phyloP scores from a whole-genome alignment of 37 sponge, comb jelly and placozoan species.

The Eunapius fragilis region DNA sequence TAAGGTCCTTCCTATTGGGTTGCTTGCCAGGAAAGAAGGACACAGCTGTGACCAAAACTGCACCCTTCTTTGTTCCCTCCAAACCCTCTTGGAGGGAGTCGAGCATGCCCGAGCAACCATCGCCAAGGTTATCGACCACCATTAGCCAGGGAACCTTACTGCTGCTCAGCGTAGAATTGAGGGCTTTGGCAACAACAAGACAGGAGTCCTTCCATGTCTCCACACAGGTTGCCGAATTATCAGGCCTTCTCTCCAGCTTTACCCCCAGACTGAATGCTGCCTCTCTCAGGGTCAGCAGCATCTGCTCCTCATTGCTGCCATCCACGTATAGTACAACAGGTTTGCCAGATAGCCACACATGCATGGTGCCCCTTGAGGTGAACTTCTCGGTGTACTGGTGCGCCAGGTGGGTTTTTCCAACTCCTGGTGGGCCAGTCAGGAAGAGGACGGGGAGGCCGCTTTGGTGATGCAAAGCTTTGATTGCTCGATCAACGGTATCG shows the following conservation, averaged over 20 bases:
- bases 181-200: not conserved
- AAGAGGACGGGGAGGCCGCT: conserved; percentile 20
- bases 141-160: conserved; percentile 56
- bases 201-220: not conserved
- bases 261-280: conserved; percentile 35
- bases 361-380: not conserved
- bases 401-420: conserved; percentile 78
- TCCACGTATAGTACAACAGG: conserved; percentile 50
- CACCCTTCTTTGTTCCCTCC: not conserved
- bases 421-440: conserved; percentile 57
- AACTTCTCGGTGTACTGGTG: conserved; percentile 49
- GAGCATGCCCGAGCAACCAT: not conserved
- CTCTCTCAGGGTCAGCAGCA: conserved; percentile 28
- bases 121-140: conserved; percentile 46
- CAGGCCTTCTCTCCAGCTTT: not conserved
- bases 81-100: not conserved
- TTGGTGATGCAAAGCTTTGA: not conserved
- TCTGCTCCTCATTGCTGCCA: not conserved
- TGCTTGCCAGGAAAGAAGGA: not conserved
- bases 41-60: not conserved
- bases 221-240: not conserved
- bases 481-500: not conserved
- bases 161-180: conserved; percentile 10
- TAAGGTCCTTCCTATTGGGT: not conserved
- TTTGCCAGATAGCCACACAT: not conserved